Conservation (phyloP, 2,888 invertebrate species). For the Noctua comes region DNA sequence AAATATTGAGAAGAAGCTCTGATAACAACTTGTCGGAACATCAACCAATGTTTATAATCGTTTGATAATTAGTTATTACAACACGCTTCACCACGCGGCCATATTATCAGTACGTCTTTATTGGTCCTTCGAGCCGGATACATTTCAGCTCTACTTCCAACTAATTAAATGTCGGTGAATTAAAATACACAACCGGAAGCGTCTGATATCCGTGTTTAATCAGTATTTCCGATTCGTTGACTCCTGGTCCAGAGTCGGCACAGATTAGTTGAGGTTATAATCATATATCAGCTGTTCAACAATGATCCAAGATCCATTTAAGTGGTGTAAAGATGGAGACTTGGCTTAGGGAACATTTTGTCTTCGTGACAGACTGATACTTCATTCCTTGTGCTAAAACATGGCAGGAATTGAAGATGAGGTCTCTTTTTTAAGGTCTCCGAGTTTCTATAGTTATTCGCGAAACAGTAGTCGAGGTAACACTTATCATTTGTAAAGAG, state of each 20-base stretch:
- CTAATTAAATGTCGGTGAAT: not conserved
- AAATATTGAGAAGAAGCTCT: not conserved
- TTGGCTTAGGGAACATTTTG: not conserved
- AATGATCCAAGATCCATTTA: not conserved
- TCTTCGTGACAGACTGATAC: too few relatives aligned
- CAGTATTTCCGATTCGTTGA: slow-evolving; percentile 37
- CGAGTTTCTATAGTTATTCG: not conserved
- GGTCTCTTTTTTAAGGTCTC: not conserved
- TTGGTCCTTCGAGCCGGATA: slow-evolving; percentile 30
- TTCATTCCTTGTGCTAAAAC: not conserved
- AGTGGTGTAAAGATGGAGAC: not conserved
- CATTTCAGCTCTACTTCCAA: not conserved
- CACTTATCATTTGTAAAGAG: not conserved
- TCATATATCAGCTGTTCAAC: not conserved
- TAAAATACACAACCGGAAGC: slow-evolving; percentile 26
- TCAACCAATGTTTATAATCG: not conserved
- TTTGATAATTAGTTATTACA: slow-evolving; percentile 10
- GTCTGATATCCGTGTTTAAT: slow-evolving; percentile 33
- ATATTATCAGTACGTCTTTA: slow-evolving; percentile 18
- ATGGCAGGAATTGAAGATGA: too few relatives aligned
- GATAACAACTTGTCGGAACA: not conserved
- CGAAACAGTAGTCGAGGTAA: not conserved
- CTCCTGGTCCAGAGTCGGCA: not conserved
- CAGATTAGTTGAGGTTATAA: not conserved
- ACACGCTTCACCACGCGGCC: not conserved